These are phyloP conservation scores for Papilio xuthus DNA, from an alignment of 1,140 invertebrate genomes.

Conservation along the genomic window DNA sequence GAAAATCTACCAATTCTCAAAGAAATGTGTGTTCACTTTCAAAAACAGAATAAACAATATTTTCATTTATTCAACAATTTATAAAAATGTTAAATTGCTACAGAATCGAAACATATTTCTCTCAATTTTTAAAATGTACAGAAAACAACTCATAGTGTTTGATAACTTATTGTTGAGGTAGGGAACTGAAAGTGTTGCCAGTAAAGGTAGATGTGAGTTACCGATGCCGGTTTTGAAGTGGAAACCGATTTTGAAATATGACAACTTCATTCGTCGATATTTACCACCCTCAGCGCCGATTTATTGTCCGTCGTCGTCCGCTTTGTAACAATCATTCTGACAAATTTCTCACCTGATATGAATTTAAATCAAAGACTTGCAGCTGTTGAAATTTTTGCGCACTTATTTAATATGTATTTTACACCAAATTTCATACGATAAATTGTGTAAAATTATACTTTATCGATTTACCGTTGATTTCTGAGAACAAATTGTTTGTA, in stretches of 20 bases:
- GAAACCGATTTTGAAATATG: constrained; percentile 30
- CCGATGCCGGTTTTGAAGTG: constrained; percentile 2
- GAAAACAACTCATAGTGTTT: not conserved
- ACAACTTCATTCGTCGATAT: constrained; percentile 24
- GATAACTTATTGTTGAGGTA: not conserved
- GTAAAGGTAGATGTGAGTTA: not conserved
- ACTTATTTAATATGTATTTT: not conserved
- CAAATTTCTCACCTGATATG: constrained; percentile 24
- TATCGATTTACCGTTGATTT: too few relatives aligned
- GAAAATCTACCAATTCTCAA: not conserved
- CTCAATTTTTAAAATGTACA: constrained; percentile 5
- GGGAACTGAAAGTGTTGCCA: constrained; percentile 18
- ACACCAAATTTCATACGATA: not conserved
- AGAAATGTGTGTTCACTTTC: not conserved
- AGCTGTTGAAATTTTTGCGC: not conserved
- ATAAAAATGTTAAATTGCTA: constrained; percentile 9
- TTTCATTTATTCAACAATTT: not conserved
- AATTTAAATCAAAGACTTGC: constrained; percentile 23
- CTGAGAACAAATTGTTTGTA: too few relatives aligned
- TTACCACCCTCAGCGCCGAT: constrained; percentile 10
- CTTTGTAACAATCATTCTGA: constrained; percentile 18
- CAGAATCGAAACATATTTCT: not conserved
- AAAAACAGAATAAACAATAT: not conserved
- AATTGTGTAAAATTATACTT: not conserved
- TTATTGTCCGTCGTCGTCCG: constrained; percentile 7